These are phyloP conservation scores for Escarpia spicata DNA, from an alignment of 2,888 invertebrate species.

Conservation along the genomic window DNA sequence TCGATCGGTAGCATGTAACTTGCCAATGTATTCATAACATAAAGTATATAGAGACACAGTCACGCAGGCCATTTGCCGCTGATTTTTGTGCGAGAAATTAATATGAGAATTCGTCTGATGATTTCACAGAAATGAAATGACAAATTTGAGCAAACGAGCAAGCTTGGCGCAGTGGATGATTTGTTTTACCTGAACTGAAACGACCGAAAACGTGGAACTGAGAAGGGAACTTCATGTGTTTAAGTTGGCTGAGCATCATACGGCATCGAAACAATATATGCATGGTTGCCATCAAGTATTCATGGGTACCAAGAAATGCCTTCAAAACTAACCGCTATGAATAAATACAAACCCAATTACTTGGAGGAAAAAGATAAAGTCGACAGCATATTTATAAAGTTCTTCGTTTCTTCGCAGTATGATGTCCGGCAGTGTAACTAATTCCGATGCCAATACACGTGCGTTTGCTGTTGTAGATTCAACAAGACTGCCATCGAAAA, in stretches of 20 bases:
- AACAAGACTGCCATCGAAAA: not conserved
- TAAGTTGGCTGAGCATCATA: not conserved
- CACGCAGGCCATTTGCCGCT: no score
- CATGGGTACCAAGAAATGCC: not conserved
- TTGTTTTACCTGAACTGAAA: no score
- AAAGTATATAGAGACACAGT: no score
- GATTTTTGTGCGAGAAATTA: no score
- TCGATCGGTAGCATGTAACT: no score
- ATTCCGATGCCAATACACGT: not conserved
- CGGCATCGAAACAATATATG: not conserved
- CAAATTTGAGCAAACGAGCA: no score
- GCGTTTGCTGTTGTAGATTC: not conserved
- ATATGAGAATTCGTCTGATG: no score
- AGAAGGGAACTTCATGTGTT: not conserved
- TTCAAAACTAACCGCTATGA: not conserved
- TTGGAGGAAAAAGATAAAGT: not conserved
- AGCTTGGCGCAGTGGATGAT: no score
- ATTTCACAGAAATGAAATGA: no score
- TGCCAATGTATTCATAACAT: no score
- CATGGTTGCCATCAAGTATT: not conserved
- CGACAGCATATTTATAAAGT: not conserved
- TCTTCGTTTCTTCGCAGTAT: not conserved
- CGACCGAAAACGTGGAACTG: no score
- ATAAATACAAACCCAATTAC: not conserved
- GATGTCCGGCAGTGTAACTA: not conserved